Percentiles rank a stretch among this genome's conserved stretches.
Evolutionary conservation across 2,888 invertebrate species (phyloP).

Genomic region (Micropterix aruncella): DNA sequence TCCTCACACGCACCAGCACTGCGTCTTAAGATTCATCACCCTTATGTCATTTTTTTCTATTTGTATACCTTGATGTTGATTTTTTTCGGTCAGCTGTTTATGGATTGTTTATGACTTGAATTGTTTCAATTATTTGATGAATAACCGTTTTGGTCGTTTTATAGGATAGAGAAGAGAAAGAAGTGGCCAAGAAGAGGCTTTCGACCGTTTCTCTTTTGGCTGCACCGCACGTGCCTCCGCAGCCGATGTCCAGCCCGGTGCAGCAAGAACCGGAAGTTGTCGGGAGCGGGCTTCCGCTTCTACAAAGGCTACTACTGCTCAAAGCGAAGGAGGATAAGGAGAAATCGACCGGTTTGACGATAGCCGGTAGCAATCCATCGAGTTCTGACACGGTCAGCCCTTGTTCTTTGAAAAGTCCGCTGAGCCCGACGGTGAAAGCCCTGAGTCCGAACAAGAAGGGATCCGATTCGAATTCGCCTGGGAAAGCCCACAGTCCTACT

Average conservation of each 20-base stretch:
- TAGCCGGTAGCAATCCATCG: slow-evolving; percentile 31
- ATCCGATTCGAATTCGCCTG: slow-evolving; percentile 34
- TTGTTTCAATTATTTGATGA: too few species aligned
- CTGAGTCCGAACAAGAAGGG: slow-evolving; percentile 34
- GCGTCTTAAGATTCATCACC: too few species aligned
- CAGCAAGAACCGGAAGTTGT: slow-evolving; percentile 47
- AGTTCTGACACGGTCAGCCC: slow-evolving; percentile 38
- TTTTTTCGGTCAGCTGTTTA: too few species aligned
- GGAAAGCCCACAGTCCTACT: slow-evolving; percentile 34
- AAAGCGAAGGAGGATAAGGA: slow-evolving; percentile 63
- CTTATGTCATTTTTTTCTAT: too few species aligned
- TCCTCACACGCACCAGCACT: too few species aligned
- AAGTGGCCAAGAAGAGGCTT: slow-evolving; percentile 29
- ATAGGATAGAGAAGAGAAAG: slow-evolving; percentile 37
- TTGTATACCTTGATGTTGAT: too few species aligned
- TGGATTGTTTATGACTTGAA: too few species aligned
- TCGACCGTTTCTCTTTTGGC: slow-evolving; percentile 16
- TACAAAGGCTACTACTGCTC: slow-evolving; percentile 58
- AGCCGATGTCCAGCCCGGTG: slow-evolving; percentile 23
- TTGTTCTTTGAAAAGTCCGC: slow-evolving; percentile 34
- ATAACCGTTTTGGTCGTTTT: too few species aligned
- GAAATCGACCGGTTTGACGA: slow-evolving; percentile 27
- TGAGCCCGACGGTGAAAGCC: slow-evolving; percentile 35
- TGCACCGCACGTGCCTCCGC: neutral
- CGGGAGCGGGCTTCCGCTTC: slow-evolving; percentile 55